Evolutionary conservation across 2,113 vertebrate genomes (phyloP).

Genomic region (Bubo bubo): DNA sequence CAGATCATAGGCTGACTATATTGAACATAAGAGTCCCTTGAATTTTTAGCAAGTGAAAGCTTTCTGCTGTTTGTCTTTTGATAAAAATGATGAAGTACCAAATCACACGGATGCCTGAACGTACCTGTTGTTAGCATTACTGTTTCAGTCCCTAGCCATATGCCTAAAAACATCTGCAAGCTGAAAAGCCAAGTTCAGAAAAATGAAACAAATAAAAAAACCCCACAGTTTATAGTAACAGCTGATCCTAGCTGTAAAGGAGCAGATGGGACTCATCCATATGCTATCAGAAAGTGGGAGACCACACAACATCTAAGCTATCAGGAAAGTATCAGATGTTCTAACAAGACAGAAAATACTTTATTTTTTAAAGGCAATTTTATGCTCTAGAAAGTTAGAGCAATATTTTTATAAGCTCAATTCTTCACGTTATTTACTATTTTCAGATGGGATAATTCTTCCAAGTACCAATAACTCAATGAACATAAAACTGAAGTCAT

Average conservation of each 20-base stretch:
- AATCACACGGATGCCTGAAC: neutral
- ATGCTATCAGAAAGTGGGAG: neutral
- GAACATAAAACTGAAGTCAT: neutral
- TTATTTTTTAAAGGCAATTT: neutral
- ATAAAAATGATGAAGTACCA: neutral
- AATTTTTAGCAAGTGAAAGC: neutral
- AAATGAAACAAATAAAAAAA: neutral
- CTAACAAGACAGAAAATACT: neutral
- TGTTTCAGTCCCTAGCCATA: neutral
- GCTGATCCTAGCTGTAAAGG: neutral
- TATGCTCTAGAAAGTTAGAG: neutral
- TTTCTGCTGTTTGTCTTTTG: neutral
- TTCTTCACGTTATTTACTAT: neutral
- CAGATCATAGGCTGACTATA: neutral
- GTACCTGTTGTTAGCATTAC: neutral
- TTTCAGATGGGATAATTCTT: neutral
- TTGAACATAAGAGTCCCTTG: neutral
- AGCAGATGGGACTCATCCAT: slow-evolving; percentile 24
- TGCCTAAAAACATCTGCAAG: neutral
- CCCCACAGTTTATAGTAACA: neutral
- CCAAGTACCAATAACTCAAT: neutral
- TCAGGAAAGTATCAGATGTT: neutral
- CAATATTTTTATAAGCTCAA: neutral
- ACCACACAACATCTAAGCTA: neutral
- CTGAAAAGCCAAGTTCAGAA: neutral